phyloP scores from a whole-genome alignment of 2,888 invertebrate genomes.

The Gastracanthus pulcherrimus region DNA sequence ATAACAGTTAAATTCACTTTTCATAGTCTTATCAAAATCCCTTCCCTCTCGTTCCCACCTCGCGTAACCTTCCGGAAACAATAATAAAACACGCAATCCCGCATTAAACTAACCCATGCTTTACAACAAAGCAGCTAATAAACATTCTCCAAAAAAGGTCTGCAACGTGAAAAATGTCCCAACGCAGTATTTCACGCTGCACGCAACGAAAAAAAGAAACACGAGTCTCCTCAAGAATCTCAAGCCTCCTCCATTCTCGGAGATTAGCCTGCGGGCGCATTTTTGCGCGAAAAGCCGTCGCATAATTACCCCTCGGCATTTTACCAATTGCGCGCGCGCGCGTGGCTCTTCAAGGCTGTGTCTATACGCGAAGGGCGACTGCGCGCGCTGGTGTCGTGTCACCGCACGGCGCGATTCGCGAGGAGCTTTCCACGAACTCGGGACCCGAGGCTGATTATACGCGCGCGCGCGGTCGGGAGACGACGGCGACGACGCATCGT shows the following conservation, averaged over 20 bases:
- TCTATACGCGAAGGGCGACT: constrained; percentile 5
- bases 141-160: too few species aligned
- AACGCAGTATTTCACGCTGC: too few species aligned
- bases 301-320: neutral
- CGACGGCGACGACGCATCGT: too few species aligned
- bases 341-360: neutral
- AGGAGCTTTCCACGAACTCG: too few species aligned
- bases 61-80: neutral
- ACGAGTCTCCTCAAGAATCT: neutral
- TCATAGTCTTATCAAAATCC: too few species aligned
- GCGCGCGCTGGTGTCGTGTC: neutral
- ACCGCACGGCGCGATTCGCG: neutral
- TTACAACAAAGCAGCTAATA: neutral
- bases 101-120: neutral
- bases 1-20: too few species aligned
- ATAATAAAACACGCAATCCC: neutral
- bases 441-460: too few species aligned
- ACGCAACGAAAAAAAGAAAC: neutral
- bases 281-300: neutral
- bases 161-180: too few species aligned
- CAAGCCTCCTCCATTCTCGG: too few species aligned
- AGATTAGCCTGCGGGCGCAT: too few species aligned
- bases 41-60: too few species aligned
- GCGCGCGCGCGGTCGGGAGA: too few species aligned
- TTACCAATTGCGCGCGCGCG: neutral